Evolutionary conservation across 2,797 vertebrate species (phyloP).

Genomic region (Pelochelys cantorii): DNA sequence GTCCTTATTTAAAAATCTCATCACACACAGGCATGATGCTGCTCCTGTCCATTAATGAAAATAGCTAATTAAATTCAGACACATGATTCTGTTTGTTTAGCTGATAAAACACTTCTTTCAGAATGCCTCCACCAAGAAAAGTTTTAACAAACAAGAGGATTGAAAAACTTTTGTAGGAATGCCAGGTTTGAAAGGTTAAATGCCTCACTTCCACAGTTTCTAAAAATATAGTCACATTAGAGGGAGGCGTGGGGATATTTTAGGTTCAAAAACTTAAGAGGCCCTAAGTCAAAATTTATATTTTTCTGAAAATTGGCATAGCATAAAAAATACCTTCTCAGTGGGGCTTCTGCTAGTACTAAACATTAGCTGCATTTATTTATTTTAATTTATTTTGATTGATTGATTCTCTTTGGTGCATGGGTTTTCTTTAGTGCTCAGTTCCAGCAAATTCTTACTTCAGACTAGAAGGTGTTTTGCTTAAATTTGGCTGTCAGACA

Average conservation of each 20-base stretch:
- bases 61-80: not conserved
- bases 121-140: not conserved
- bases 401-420: not conserved
- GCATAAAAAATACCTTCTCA: not conserved
- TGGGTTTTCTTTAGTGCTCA: conserved; percentile 14
- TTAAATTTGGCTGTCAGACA: conserved; percentile 10
- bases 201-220: not conserved
- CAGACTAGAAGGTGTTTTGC: not conserved
- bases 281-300: not conserved
- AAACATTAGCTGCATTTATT: not conserved
- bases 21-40: not conserved
- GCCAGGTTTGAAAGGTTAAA: not conserved
- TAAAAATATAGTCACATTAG: not conserved
- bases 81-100: not conserved
- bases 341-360: not conserved
- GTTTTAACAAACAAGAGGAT: not conserved
- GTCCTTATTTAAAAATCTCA: conserved; percentile 25
- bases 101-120: not conserved
- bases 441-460: not conserved
- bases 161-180: not conserved
- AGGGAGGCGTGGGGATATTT: not conserved
- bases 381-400: not conserved
- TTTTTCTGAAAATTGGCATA: not conserved
- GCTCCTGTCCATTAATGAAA: not conserved
- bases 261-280: not conserved